Evolutionary conservation across 2,797 vertebrate genomes (phyloP), one percentile per base, ranked within the genome.

Genomic region (Odontamblyopus rebecca): DNA sequence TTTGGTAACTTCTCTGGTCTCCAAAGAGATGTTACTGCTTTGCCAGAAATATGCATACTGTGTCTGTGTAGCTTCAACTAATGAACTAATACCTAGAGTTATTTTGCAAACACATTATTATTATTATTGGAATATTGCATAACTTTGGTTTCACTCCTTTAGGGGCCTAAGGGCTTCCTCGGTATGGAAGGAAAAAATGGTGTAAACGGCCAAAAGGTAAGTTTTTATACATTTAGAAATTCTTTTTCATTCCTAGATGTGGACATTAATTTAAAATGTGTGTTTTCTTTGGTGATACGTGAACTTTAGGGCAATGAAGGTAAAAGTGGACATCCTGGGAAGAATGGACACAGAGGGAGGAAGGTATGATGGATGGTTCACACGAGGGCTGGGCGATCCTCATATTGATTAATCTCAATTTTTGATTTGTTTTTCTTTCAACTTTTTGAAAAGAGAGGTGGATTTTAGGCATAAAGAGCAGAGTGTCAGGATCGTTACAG

Each of bases 261-360:
- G 23, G 54, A 57, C 54, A 3, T 38, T 57, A 5, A 57, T 13
- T 9, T 57, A 57, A 57, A 27, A 44, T 50, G 6, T 65, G 63
- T 26, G 16, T 66, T 38, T 9, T 38, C 7, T 35, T 66, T 19
- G 41, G 15, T 66, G 50, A 38, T 6, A 5, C 4, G 66, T 38
- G 7, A 51, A 51, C 81, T 88, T 76, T 69, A 95, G 93, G 93
- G 93, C 1, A 82, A 82, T 5, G 59, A 68, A 15, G 92, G 92
- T 15, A 84, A 12, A 16, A 70, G 78, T 69, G 95, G 95, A 60
- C 38, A 48, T 23, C 69, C 61, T n/a, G 95, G 95, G 8, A 48
- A 67, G 44, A 79, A 82, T 0, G 95, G 94, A 50, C 89, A 61
- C 48, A 19, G 48, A 76, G 95, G 95, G 72, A 92, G 82, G 72